A percentile compares a stretch with the other conserved stretches of the same genome.
Evolutionary conservation across 2,113 vertebrate genomes (phyloP).

Genomic region (Globicephala melas): DNA sequence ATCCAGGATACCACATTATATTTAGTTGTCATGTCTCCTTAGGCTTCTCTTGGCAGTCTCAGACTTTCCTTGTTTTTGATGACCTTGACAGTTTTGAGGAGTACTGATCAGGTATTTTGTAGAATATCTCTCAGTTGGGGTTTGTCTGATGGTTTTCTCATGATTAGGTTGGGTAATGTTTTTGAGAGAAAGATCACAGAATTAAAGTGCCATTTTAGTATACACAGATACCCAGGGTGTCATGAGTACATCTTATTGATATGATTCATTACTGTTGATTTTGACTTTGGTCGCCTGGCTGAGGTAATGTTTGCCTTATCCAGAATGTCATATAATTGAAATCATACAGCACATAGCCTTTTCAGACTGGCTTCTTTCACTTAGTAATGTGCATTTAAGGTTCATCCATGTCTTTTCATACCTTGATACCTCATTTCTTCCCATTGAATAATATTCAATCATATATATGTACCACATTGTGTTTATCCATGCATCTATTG

Average conservation of each 20-base stretch:
- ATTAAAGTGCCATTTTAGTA: background rate
- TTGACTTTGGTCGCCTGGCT: background rate
- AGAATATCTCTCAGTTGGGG: background rate
- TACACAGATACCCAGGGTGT: background rate
- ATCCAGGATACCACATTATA: background rate
- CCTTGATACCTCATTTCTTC: background rate
- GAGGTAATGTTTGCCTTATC: background rate
- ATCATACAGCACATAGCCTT: background rate
- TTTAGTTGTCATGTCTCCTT: background rate
- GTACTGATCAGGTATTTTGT: constrained; percentile 28
- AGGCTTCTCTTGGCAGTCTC: background rate
- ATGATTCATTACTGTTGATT: background rate
- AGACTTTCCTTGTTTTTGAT: constrained; percentile 25
- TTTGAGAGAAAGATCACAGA: background rate
- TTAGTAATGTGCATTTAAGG: background rate
- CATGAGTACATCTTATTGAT: background rate
- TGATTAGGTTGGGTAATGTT: background rate
- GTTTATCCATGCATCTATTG: background rate
- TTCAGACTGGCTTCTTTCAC: background rate
- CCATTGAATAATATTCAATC: background rate
- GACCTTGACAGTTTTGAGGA: constrained; percentile 27
- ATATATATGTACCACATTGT: background rate
- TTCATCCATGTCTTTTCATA: background rate
- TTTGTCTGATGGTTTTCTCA: background rate
- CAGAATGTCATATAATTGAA: background rate